A percentile compares a stretch with the other conserved stretches of the same genome.
These are phyloP conservation scores for Pachliopta kotzebuea DNA, from an alignment of 2,888 invertebrate species.

Conservation along the genomic window DNA sequence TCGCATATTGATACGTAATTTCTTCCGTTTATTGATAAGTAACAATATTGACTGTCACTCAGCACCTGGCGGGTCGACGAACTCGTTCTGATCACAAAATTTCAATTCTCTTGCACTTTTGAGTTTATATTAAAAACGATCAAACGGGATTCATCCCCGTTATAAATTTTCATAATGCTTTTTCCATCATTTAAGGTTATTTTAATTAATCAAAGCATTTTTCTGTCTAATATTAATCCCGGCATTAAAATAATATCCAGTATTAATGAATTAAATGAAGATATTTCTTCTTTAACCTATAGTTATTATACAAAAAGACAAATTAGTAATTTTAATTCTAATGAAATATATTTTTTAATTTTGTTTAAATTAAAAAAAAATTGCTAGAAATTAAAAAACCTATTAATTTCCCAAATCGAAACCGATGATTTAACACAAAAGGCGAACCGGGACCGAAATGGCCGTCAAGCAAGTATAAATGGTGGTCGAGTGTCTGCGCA, in stretches of 20 bases:
- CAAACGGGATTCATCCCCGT: too few relatives aligned
- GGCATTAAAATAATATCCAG: too few relatives aligned
- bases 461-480: conserved; percentile 46
- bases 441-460: conserved; percentile 1
- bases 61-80: conserved; percentile 70
- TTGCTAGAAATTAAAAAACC: background rate
- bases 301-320: too few relatives aligned
- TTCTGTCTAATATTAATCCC: too few relatives aligned
- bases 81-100: conserved; percentile 43
- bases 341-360: too few relatives aligned
- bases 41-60: conserved; percentile 61
- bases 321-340: too few relatives aligned
- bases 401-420: conserved; percentile 8
- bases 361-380: background rate
- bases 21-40: conserved; percentile 71
- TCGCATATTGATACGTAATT: conserved; percentile 60
- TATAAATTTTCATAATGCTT: too few relatives aligned
- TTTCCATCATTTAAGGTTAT: too few relatives aligned
- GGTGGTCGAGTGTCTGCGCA: conserved; percentile 41
- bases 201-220: too few relatives aligned
- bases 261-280: too few relatives aligned
- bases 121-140: background rate
- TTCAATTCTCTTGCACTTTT: conserved; percentile 12
- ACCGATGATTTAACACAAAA: conserved; percentile 5
- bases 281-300: too few relatives aligned